These are phyloP conservation scores for Aleiodes sp. DNA, from an alignment of 1,140 invertebrate species.

Conservation along the genomic window DNA sequence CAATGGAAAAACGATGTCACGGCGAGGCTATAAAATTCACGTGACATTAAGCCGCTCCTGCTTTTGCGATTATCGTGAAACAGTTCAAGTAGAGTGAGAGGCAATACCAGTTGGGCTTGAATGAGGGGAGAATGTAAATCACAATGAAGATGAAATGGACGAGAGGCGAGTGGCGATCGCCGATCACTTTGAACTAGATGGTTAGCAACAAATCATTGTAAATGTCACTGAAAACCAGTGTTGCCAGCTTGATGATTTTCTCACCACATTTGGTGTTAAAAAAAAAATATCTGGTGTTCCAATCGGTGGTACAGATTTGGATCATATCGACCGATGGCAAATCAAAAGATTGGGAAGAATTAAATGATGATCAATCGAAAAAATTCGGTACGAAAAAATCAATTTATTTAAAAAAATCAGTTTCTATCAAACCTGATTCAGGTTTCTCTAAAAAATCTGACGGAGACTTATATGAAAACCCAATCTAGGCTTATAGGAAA, in stretches of 20 bases:
- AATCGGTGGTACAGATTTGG: no score
- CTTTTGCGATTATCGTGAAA: slow-evolving; percentile 11
- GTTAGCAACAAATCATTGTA: slow-evolving; percentile 42
- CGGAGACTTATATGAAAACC: no score
- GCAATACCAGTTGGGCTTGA: background rate
- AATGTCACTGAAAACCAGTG: slow-evolving; percentile 58
- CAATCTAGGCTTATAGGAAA: no score
- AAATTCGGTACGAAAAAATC: no score
- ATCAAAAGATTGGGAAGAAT: no score
- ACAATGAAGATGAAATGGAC: slow-evolving; percentile 30
- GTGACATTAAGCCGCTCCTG: slow-evolving; percentile 44
- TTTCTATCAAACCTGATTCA: no score
- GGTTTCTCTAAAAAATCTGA: no score
- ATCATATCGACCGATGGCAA: no score
- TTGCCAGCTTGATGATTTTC: no score
- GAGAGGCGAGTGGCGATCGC: slow-evolving; percentile 27
- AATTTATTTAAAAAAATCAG: no score
- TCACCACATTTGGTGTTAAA: background rate
- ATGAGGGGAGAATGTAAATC: background rate
- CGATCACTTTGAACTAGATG: slow-evolving; percentile 43
- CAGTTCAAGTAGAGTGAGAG: slow-evolving; percentile 17
- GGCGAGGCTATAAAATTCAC: slow-evolving; percentile 36
- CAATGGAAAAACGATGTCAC: slow-evolving; percentile 23
- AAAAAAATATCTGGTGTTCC: no score
- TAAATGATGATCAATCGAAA: no score